Base-by-base conservation (phyloP, 2,797 vertebrate genomes). In the Notolepis coatsorum region DNA sequence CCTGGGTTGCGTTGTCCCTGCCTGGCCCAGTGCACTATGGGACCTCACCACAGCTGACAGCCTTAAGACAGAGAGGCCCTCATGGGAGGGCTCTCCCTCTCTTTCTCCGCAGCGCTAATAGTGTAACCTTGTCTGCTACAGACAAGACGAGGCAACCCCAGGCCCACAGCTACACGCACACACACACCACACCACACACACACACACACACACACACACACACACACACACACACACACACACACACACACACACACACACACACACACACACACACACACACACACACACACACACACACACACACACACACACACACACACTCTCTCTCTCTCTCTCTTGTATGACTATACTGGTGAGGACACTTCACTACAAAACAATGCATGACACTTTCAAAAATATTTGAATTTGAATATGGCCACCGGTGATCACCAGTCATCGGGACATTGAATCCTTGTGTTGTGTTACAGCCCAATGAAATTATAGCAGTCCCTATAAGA, bases 101-200 rank as follows among this genome's bases (percentile, higher is more conserved):
- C 10, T 75, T 37, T 24, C 37, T 56, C 72, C 76, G 80, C 76
- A 77, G 77, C 42, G 35, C 7, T 30, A 31, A 25, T 13, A 18
- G 33, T 71, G 72, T 74, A 78, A 80, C 79, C 35, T 28, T 60
- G 80, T 73, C 52, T 57, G 10, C 33, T 10, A 55, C 56, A 25
- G n/a, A n/a, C n/a, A n/a, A n/a, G n/a, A n/a, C n/a, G 45, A 72
- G 47, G 46, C 46, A 31, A 38, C 24, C 48, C 18, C 28, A 33
- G 30, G 15, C 17, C 18, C 30, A 51, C 21, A 33, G 10, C 28
- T 33, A 18, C 30, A 43, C n/a, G n/a, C n/a, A n/a, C n/a, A n/a
- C n/a, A n/a, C n/a, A n/a, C n/a, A n/a, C n/a, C n/a, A n/a, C n/a
- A n/a, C n/a, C n/a, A n/a, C n/a, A n/a, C n/a, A n/a, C n/a, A n/a